Evolutionary conservation across 2,797 vertebrate species (phyloP).

Genomic region (Aldrovandia affinis): DNA sequence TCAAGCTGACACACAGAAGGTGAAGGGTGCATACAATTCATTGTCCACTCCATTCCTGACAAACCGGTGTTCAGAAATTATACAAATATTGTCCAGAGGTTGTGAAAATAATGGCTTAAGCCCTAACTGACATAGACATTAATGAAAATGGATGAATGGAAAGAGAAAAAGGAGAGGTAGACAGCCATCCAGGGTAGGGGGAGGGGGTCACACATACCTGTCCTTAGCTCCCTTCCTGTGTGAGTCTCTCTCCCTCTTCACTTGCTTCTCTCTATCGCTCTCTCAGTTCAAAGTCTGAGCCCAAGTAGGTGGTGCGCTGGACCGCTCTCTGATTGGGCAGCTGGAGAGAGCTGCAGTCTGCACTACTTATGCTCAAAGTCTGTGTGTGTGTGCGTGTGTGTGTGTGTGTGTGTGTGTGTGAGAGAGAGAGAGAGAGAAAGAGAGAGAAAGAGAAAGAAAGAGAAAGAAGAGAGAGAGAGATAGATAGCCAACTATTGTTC

Average conservation of each 20-base stretch:
- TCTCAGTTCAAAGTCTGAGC: constrained; percentile 21
- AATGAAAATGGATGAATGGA: background rate
- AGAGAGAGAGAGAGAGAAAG: background rate
- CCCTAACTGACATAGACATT: background rate
- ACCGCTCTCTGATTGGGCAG: constrained; percentile 20
- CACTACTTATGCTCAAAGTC: constrained; percentile 29
- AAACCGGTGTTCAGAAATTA: background rate
- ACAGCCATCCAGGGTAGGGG: background rate
- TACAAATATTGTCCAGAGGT: background rate
- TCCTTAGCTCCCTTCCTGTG: background rate
- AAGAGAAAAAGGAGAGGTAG: background rate
- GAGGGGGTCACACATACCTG: constrained; percentile 10
- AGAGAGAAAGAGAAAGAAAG: too few species aligned
- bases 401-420: background rate
- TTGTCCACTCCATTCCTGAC: background rate
- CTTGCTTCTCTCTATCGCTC: background rate
- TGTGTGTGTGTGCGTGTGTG: constrained; percentile 7
- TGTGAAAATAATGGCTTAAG: background rate
- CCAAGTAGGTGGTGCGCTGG: constrained; percentile 10
- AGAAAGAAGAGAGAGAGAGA: background rate
- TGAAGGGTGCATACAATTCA: background rate
- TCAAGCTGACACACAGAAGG: background rate
- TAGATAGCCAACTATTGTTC: background rate
- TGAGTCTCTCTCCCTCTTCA: background rate
- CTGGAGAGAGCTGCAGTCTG: constrained; percentile 9